A percentile compares a stretch with the other conserved stretches of the same genome.
These are phyloP conservation scores for Canis aureus DNA, from an alignment of 2,113 vertebrate species.

Conservation along the genomic window DNA sequence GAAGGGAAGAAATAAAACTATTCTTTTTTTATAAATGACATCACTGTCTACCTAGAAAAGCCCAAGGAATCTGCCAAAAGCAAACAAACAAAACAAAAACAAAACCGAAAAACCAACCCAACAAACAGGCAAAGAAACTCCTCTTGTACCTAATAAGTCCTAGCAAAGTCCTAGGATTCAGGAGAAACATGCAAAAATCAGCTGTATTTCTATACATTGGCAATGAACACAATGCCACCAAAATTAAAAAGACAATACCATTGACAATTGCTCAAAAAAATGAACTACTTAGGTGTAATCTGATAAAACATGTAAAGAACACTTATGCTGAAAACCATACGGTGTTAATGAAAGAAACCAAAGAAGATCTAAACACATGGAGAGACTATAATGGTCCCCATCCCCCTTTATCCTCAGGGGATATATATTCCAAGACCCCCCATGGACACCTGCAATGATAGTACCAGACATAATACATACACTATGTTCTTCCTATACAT, in stretches of 20 bases:
- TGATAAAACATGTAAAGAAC: not conserved
- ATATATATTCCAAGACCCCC: not conserved
- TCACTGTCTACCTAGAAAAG: not conserved
- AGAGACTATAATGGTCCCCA: not conserved
- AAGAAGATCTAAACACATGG: not conserved
- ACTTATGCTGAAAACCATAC: not conserved
- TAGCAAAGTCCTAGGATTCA: not conserved
- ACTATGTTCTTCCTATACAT: not conserved
- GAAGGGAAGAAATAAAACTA: constrained; percentile 40
- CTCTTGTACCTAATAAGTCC: not conserved
- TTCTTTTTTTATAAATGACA: not conserved
- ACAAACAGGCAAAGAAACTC: not conserved
- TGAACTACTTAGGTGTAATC: constrained; percentile 3
- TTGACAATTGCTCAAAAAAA: not conserved
- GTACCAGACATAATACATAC: too few relatives aligned
- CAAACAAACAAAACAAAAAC: not conserved
- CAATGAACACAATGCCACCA: not conserved
- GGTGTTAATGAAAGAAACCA: not conserved
- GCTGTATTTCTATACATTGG: not conserved
- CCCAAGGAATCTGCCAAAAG: not conserved
- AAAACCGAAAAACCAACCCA: not conserved
- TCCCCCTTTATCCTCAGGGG: not conserved
- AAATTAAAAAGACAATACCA: constrained; percentile 23
- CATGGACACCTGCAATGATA: not conserved
- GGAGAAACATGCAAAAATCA: constrained; percentile 18